Conservation (phyloP, 1,140 invertebrate species). For the Drosophila punjabiensis region DNA sequence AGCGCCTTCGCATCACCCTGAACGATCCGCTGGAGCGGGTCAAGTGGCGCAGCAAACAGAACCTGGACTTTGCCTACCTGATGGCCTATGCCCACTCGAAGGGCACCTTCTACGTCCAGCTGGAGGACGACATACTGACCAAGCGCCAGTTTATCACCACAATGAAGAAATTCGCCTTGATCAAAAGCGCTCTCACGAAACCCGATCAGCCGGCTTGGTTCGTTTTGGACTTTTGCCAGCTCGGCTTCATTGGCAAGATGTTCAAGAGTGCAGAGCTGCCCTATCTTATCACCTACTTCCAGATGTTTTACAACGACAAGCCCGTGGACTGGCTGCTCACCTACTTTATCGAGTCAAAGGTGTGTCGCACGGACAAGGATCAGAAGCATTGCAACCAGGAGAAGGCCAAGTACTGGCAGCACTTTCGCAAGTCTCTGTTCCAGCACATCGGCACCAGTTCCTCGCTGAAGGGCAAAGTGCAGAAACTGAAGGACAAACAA, state of each 20-base stretch:
- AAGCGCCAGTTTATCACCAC: slow-evolving; percentile 93
- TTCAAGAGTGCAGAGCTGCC: slow-evolving; percentile 96
- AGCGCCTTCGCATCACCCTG: slow-evolving; percentile 91
- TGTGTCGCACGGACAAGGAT: slow-evolving; percentile 95
- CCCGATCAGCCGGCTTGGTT: slow-evolving; percentile 92
- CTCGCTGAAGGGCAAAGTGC: slow-evolving; percentile 98
- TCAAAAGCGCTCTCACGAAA: slow-evolving; percentile 89
- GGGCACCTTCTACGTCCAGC: slow-evolving; percentile 93
- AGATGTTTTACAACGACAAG: slow-evolving; percentile 95
- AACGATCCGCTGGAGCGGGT: slow-evolving; percentile 96
- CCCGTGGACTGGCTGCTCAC: slow-evolving; percentile 98
- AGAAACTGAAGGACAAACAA: slow-evolving; percentile 98
- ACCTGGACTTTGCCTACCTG: slow-evolving; percentile 97
- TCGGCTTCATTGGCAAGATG: slow-evolving; percentile 98
- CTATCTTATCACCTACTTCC: slow-evolving; percentile 95
- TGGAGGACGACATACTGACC: slow-evolving; percentile 98
- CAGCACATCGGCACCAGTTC: slow-evolving; percentile 98
- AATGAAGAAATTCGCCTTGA: slow-evolving; percentile 95
- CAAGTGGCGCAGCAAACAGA: slow-evolving; percentile 98
- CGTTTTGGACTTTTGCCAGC: slow-evolving; percentile 96
- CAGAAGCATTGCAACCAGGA: slow-evolving; percentile 95
- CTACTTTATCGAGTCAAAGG: slow-evolving; percentile 95
- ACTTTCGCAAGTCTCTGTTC: slow-evolving; percentile 96
- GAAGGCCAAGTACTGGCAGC: slow-evolving; percentile 93
- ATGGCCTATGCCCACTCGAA: slow-evolving; percentile 97